Evolutionary conservation across 2,797 vertebrate genomes (phyloP), one percentile per base, ranked within the genome.

Genomic region (Phyllotis vaccarum): DNA sequence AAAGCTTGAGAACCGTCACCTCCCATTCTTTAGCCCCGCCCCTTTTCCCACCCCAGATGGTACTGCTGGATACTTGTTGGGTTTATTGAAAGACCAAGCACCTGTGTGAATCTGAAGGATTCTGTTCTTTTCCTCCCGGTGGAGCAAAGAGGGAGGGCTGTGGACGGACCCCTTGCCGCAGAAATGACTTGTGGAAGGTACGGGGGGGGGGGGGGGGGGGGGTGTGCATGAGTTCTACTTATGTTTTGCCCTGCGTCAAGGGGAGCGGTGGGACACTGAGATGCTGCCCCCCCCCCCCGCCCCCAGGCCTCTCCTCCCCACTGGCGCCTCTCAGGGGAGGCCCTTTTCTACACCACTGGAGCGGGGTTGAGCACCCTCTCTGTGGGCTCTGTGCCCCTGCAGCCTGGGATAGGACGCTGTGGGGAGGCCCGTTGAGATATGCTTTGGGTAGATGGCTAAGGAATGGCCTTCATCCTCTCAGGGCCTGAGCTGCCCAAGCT

Each of bases 271-370:
- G 31, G 37, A 3, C 64, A 79, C 40, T 19, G 34, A 81, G 6
- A 0, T 46, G 52, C 80, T 17, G 21, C 40, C 12, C 0, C 0
- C 24, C 68, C 27, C 27, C 10, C 49, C 5, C 5, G 49, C 8
- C 66, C 66, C 34, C 34, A 8, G 75, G 62, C 16, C 49, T 54
- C 37, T 94, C 60, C 43, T 91, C 64, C 46, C 83, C 0, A 43
- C 95, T 52, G 56, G 93, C 64, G 64, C 76, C 86, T 72, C 75
- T 95, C 86, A 12, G 56, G 80, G 92, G 95, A 95, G 95, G 92
- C 34, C 76, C 37, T 56, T 95, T 52, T 96, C 89, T 21, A 96
- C 70, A 31, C 46, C 96, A 74, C 60, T 96, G 96, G 93, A 95
- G 93, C 87, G 0, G 94, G 87, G 78, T 83, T 87, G 82, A 95